A percentile compares a stretch with the other conserved stretches of the same genome.
phyloP scores from a whole-genome alignment of 2,797 vertebrate genomes.

The Antrozous pallidus region DNA sequence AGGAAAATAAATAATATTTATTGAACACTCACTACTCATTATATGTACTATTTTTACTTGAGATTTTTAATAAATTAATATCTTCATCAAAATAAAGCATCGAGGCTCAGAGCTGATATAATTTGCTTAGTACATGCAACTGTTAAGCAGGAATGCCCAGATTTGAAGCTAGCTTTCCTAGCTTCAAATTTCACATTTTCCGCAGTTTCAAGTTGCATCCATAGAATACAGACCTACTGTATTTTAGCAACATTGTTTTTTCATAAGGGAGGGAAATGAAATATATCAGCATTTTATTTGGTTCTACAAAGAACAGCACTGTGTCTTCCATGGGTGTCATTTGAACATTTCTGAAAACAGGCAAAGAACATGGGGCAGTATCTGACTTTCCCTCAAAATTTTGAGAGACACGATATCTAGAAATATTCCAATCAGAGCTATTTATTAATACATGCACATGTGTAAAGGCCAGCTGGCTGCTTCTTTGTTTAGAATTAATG shows the following conservation, averaged over 20 bases:
- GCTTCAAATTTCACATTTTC: not conserved
- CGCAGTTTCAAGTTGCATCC: not conserved
- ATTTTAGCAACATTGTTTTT: not conserved
- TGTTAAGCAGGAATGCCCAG: not conserved
- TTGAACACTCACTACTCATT: not conserved
- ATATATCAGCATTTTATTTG: not conserved
- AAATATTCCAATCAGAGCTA: not conserved
- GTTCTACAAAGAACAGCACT: not conserved
- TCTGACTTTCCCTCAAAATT: not conserved
- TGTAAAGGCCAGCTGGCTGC: not conserved
- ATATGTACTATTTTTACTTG: not conserved
- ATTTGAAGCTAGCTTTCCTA: not conserved
- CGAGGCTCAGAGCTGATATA: not conserved
- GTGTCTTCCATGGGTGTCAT: not conserved
- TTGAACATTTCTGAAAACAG: not conserved
- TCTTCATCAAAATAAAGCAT: not conserved
- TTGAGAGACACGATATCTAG: not conserved
- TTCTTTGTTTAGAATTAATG: not conserved
- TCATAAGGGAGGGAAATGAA: not conserved
- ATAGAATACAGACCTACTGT: not conserved
- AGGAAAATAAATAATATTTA: slow-evolving; percentile 3
- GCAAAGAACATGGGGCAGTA: not conserved
- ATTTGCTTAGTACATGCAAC: not conserved
- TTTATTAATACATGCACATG: not conserved
- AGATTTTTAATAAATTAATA: not conserved